phyloP scores from a whole-genome alignment of 2,113 vertebrate species.

The Aegotheles bennettii region DNA sequence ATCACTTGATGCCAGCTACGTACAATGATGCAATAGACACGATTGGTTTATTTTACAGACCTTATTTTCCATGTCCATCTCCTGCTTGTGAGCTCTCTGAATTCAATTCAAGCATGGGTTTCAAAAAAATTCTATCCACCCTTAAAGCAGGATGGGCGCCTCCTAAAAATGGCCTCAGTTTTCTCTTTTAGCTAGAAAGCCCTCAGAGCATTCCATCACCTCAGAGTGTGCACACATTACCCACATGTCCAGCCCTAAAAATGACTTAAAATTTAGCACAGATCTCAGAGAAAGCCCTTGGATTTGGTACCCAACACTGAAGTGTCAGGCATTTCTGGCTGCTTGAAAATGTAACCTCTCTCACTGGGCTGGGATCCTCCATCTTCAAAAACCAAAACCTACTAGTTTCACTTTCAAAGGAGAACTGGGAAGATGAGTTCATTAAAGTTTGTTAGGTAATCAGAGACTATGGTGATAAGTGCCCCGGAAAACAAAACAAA shows the following conservation, averaged over 20 bases:
- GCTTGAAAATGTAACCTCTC: not conserved
- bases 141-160: not conserved
- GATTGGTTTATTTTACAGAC: not conserved
- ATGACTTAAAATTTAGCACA: not conserved
- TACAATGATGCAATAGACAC: not conserved
- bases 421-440: not conserved
- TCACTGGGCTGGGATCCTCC: not conserved
- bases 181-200: not conserved
- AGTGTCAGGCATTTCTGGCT: not conserved
- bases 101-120: not conserved
- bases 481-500: rapidly evolving
- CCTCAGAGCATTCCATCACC: not conserved
- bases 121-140: not conserved
- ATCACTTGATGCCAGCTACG: not conserved
- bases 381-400: not conserved
- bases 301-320: not conserved
- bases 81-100: not conserved
- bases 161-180: not conserved
- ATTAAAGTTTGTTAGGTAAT: not conserved
- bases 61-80: not conserved
- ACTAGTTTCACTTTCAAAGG: not conserved
- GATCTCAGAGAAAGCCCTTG: not conserved
- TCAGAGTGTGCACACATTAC: not conserved
- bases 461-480: not conserved
- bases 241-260: not conserved